Conservation (phyloP, 1,140 invertebrate genomes). For the Drosophila watanabei region DNA sequence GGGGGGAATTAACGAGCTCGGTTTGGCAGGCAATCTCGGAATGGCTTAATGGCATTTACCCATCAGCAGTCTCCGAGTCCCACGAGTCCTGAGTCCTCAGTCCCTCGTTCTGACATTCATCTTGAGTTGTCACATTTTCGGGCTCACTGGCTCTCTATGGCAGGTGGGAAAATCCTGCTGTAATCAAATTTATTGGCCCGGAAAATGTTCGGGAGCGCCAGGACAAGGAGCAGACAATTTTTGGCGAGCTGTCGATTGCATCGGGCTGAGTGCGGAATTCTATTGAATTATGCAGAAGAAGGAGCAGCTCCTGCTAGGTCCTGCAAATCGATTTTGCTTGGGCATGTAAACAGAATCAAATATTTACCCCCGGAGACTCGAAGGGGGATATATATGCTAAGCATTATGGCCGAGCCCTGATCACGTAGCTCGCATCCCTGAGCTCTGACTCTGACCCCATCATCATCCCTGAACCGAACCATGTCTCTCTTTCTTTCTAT, state of each 20-base stretch:
- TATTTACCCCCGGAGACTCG: conserved; percentile 16
- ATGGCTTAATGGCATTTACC: conserved; percentile 40
- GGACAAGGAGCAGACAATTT: conserved; percentile 50
- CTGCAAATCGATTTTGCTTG: conserved; percentile 34
- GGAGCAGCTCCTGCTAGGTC: conserved; percentile 1
- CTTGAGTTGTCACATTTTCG: conserved; percentile 60
- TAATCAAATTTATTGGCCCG: conserved; percentile 78
- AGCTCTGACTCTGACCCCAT: conserved; percentile 22
- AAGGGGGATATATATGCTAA: conserved; percentile 1
- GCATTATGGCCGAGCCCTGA: conserved; percentile 22
- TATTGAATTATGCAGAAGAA: conserved; percentile 71
- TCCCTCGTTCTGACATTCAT: conserved; percentile 27
- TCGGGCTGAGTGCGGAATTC: conserved; percentile 45
- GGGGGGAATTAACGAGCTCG: conserved; percentile 37
- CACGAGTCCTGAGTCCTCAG: background rate
- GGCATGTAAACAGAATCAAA: conserved; percentile 43
- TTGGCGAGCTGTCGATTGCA: conserved; percentile 78
- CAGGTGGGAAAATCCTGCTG: conserved; percentile 7
- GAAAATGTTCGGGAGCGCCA: conserved; percentile 55
- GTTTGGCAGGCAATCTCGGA: conserved; percentile 28
- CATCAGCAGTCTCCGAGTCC: conserved; percentile 10
- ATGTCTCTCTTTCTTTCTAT: conserved; percentile 5
- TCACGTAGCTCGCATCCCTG: conserved; percentile 29
- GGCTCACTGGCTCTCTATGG: conserved; percentile 49
- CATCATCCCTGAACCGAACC: conserved; percentile 4